phyloP scores from a whole-genome alignment of 92 coral and sea anemone genomes.

The Montipora capitata region DNA sequence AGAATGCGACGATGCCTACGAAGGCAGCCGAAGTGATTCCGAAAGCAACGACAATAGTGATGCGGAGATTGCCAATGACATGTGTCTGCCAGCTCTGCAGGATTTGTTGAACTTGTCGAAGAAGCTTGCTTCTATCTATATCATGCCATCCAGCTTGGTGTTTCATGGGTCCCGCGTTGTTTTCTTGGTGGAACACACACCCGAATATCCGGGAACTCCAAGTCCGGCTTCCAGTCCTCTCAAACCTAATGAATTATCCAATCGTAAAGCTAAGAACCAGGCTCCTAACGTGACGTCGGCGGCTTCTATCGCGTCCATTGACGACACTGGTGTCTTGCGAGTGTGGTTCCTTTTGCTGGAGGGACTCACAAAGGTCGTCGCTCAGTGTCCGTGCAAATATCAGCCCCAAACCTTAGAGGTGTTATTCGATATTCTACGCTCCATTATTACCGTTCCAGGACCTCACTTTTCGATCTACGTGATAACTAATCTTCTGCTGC shows the following conservation, averaged over 20 bases:
- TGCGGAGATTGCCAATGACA: constrained; percentile 78
- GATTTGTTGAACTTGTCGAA: constrained; percentile 91
- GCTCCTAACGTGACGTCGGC: constrained; percentile 82
- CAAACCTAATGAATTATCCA: constrained; percentile 39
- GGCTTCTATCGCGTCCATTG: constrained; percentile 89
- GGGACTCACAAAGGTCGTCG: constrained; percentile 98
- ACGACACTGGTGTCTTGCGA: constrained; percentile 97
- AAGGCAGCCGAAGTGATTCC: constrained; percentile 92
- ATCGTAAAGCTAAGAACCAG: constrained; percentile 55
- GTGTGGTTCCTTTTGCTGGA: constrained; percentile 99
- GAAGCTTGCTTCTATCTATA: constrained; percentile 94
- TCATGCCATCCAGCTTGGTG: constrained; percentile 97
- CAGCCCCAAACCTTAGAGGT: constrained; percentile 99
- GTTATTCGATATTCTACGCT: constrained; percentile 93
- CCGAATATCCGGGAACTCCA: constrained; percentile 40
- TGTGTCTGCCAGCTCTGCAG: constrained; percentile 97
- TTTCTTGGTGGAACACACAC: constrained; percentile 74
- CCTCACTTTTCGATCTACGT: constrained; percentile 96
- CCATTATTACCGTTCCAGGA: constrained; percentile 96
- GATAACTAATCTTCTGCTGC: constrained; percentile 91
- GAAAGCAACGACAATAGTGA: constrained; percentile 88
- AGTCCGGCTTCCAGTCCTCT: constrained; percentile 72
- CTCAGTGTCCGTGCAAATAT: constrained; percentile 94
- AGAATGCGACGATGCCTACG: constrained; percentile 78
- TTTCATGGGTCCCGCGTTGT: constrained; percentile 96